These are phyloP conservation scores for Eriosoma lanigerum DNA, from an alignment of 1,140 invertebrate species.

Conservation along the genomic window DNA sequence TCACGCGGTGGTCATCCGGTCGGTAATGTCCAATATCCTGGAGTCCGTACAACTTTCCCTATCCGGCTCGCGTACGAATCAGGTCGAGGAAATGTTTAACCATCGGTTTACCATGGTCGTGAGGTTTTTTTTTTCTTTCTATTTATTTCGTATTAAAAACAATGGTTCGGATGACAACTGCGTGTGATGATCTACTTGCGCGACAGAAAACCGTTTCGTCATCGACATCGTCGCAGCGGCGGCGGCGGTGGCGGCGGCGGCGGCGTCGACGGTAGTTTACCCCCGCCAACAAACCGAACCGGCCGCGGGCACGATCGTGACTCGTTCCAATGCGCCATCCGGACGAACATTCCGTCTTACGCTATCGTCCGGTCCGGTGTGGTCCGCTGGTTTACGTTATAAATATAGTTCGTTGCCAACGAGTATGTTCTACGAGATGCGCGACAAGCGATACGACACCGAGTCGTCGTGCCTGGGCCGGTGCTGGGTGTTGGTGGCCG, in stretches of 20 bases:
- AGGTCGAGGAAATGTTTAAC: constrained; percentile 40
- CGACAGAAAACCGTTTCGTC: constrained; percentile 13
- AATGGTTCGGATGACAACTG: constrained; percentile 19
- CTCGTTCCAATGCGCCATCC: constrained; percentile 25
- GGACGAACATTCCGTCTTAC: constrained; percentile 34
- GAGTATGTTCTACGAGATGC: constrained; percentile 53
- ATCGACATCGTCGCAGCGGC: neutral
- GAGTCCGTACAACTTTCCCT: constrained; percentile 41
- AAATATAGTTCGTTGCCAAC: neutral
- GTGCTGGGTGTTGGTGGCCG: constrained; percentile 56
- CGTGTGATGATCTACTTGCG: constrained; percentile 37
- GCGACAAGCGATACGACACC: constrained; percentile 52
- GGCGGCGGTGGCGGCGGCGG: neutral
- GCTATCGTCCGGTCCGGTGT: constrained; percentile 20
- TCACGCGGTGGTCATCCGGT: constrained; percentile 12
- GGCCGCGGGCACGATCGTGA: neutral
- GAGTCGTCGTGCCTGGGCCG: constrained; percentile 51
- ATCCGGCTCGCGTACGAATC: constrained; percentile 9
- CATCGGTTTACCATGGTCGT: constrained; percentile 22
- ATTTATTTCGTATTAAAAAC: constrained; percentile 27
- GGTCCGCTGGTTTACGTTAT: constrained; percentile 4
- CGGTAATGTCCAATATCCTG: constrained; percentile 20
- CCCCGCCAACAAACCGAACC: neutral
- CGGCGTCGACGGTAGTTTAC: neutral
- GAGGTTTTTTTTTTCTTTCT: constrained; percentile 21